A percentile compares a stretch with the other conserved stretches of the same genome.
Evolutionary conservation across 2,113 vertebrate species (phyloP).

Genomic region (Morone saxatilis): DNA sequence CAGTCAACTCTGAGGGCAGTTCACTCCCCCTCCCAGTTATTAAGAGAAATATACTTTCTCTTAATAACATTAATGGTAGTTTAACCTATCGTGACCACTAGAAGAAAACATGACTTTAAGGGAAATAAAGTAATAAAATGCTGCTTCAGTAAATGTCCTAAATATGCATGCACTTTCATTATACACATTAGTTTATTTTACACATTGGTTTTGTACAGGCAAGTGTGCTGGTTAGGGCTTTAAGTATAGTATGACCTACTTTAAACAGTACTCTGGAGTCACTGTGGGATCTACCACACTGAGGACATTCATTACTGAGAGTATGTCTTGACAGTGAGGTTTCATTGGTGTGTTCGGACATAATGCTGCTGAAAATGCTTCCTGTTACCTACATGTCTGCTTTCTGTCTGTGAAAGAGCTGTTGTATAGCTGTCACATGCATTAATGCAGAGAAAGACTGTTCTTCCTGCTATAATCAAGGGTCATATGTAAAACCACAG

Average conservation of each 20-base stretch:
- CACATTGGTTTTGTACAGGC: neutral
- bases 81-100: too few relatives aligned
- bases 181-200: too few relatives aligned
- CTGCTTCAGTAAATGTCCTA: too few relatives aligned
- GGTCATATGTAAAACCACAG: neutral
- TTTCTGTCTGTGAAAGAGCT: constrained; percentile 34
- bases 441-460: neutral
- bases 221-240: neutral
- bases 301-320: neutral
- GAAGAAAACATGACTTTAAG: too few relatives aligned
- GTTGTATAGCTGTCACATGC: constrained; percentile 39
- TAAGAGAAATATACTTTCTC: too few relatives aligned
- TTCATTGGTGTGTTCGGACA: constrained; percentile 22
- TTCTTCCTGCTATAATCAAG: constrained; percentile 13
- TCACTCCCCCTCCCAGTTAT: too few relatives aligned
- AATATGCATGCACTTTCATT: too few relatives aligned
- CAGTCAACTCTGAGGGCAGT: too few relatives aligned
- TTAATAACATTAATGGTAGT: too few relatives aligned
- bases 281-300: neutral
- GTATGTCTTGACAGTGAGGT: neutral
- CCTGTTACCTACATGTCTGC: constrained; percentile 34
- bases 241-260: constrained; percentile 1
- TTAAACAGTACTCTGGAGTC: neutral
- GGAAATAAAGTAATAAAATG: too few relatives aligned
- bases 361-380: constrained; percentile 8